Percentiles rank a stretch among this genome's conserved stretches.
phyloP scores from a whole-genome alignment of 2,888 invertebrate species.

The Drosophila helvetica region DNA sequence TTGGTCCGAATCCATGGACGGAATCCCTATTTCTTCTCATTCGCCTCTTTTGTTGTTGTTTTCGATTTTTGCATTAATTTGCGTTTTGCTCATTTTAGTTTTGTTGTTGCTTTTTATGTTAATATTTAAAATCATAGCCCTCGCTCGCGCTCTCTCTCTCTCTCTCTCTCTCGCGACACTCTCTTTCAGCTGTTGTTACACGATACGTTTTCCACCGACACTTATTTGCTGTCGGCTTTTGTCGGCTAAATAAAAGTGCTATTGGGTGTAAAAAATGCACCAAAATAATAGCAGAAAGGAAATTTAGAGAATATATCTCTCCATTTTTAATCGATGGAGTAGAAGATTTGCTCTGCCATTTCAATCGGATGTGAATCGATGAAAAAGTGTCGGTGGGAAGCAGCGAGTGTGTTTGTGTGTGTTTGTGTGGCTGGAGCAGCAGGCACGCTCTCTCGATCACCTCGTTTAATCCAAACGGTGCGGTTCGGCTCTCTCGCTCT shows the following conservation, averaged over 20 bases:
- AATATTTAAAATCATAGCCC: conserved; percentile 35
- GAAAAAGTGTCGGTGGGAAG: not conserved
- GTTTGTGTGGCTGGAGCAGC: not conserved
- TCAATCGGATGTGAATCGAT: not conserved
- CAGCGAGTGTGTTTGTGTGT: not conserved
- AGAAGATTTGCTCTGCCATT: not conserved
- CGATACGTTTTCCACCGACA: not conserved
- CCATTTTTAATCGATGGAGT: not conserved
- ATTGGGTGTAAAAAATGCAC: too few relatives aligned
- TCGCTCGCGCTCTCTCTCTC: conserved; percentile 25
- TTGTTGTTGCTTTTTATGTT: conserved; percentile 36
- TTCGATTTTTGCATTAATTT: conserved; percentile 57
- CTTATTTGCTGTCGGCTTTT: not conserved
- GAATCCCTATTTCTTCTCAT: conserved; percentile 22
- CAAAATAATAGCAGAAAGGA: too few relatives aligned
- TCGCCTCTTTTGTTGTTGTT: conserved; percentile 5
- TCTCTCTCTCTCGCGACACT: conserved; percentile 31
- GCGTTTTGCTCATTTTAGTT: conserved; percentile 62
- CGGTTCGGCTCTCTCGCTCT: conserved; percentile 15
- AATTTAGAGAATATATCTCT: too few relatives aligned
- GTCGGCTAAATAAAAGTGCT: not conserved
- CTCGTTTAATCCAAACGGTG: not conserved
- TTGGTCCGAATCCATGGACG: not conserved
- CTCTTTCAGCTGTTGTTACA: conserved; percentile 1
- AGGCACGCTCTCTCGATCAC: conserved; percentile 3